Evolutionary conservation across 2,113 vertebrate genomes (phyloP).

Genomic region (Seriola dumerili): DNA sequence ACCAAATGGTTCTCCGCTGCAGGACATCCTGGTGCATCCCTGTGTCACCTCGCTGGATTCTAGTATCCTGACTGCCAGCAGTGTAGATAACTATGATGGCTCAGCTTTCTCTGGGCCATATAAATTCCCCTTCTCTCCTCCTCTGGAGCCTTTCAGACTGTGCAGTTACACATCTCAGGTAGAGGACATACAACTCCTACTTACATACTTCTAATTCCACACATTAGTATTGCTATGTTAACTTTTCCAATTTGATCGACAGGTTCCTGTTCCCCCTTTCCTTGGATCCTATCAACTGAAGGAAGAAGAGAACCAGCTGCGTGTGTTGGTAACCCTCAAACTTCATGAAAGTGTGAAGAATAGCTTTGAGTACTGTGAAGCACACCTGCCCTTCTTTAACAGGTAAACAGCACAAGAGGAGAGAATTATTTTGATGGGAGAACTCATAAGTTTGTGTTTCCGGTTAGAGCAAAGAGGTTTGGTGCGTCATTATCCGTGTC

Average conservation of each 20-base stretch:
- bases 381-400: constrained; percentile 93
- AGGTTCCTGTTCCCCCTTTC: constrained; percentile 96
- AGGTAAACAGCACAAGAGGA: constrained; percentile 81
- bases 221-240: not conserved
- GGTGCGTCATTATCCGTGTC: not conserved
- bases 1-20: constrained; percentile 92
- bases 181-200: constrained; percentile 26
- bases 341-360: constrained; percentile 96
- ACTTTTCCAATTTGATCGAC: constrained; percentile 24
- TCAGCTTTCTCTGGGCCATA: constrained; percentile 93
- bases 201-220: not conserved
- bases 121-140: constrained; percentile 94
- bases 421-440: not conserved
- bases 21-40: constrained; percentile 93
- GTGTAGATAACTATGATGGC: constrained; percentile 87
- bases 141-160: constrained; percentile 91
- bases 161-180: constrained; percentile 97
- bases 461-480: constrained; percentile 1
- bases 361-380: constrained; percentile 95
- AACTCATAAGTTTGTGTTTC: not conserved
- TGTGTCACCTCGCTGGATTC: constrained; percentile 93
- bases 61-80: constrained; percentile 90
- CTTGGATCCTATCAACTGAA: constrained; percentile 91
- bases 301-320: constrained; percentile 88
- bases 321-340: constrained; percentile 88